Evolutionary conservation across 1,140 invertebrate species (phyloP).

Genomic region (Rhysida immarginata): DNA sequence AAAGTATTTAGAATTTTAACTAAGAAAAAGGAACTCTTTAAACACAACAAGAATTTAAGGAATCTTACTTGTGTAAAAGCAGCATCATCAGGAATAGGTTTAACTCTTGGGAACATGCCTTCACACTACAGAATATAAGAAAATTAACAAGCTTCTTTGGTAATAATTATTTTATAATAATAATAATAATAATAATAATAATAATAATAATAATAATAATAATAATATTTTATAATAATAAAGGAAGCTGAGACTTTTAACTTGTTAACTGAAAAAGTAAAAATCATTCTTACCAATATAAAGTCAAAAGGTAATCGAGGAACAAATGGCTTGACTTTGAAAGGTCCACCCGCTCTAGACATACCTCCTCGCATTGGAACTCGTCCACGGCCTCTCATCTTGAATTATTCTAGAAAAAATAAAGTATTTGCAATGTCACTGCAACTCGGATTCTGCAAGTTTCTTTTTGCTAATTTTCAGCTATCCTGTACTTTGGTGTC

Average conservation of each 20-base stretch:
- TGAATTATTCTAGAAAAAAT: too few relatives aligned
- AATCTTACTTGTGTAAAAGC: conserved; percentile 55
- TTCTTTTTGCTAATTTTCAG: too few relatives aligned
- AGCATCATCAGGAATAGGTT: conserved; percentile 61
- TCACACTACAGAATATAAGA: conserved; percentile 42
- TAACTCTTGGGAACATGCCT: conserved; percentile 69
- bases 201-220: too few relatives aligned
- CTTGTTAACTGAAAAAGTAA: neutral
- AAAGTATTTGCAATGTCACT: too few relatives aligned
- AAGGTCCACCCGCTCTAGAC: conserved; percentile 21
- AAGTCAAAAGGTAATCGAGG: conserved; percentile 81
- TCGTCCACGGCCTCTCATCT: conserved; percentile 21
- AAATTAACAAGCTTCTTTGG: too few relatives aligned
- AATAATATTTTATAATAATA: too few relatives aligned
- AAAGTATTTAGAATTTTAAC: conserved; percentile 10
- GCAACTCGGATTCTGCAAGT: too few relatives aligned
- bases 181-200: too few relatives aligned
- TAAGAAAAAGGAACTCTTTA: neutral
- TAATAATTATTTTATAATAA: too few relatives aligned
- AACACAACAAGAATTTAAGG: conserved; percentile 8
- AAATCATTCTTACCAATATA: conserved; percentile 37
- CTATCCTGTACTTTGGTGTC: too few relatives aligned
- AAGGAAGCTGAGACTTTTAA: neutral
- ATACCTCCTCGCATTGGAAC: conserved; percentile 21
- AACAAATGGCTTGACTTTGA: conserved; percentile 47